Evolutionary conservation across 2,113 vertebrate species (phyloP).

Genomic region (Gobiocypris rarus): DNA sequence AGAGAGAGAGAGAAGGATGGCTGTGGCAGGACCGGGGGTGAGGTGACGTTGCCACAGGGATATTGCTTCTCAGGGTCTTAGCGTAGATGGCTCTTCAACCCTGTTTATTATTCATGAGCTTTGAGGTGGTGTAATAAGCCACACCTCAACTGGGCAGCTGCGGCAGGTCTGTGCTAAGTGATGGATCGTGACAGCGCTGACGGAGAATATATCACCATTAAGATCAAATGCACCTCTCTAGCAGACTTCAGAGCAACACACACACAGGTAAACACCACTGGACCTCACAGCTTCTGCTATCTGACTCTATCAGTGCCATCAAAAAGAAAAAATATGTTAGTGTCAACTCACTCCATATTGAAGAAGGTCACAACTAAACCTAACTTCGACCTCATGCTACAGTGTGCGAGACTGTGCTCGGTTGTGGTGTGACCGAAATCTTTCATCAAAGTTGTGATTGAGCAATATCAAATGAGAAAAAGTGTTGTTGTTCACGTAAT

Average conservation of each 20-base stretch:
- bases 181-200: conserved; percentile 93
- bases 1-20: conserved; percentile 70
- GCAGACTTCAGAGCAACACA: conserved; percentile 73
- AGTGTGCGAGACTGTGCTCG: background rate
- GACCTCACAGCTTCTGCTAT: conserved; percentile 51
- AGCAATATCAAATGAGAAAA: background rate
- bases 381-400: background rate
- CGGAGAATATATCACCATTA: conserved; percentile 93
- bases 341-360: background rate
- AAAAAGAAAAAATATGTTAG: conserved; percentile 31
- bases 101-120: conserved; percentile 98
- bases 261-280: conserved; percentile 12
- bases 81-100: conserved; percentile 88
- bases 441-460: background rate
- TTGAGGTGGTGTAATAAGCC: conserved; percentile 89
- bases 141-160: conserved; percentile 92
- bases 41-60: conserved; percentile 51
- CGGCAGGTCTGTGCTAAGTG: conserved; percentile 84
- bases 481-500: background rate
- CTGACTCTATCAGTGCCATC: conserved; percentile 48
- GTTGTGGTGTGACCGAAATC: background rate
- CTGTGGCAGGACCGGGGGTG: conserved; percentile 74
- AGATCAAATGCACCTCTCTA: conserved; percentile 86
- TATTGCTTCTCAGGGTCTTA: conserved; percentile 60
- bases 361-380: conserved; percentile 17